A percentile compares a stretch with the other conserved stretches of the same genome.
phyloP scores from a whole-genome alignment of 2,113 vertebrate genomes.

The Neodon shergylaensis region DNA sequence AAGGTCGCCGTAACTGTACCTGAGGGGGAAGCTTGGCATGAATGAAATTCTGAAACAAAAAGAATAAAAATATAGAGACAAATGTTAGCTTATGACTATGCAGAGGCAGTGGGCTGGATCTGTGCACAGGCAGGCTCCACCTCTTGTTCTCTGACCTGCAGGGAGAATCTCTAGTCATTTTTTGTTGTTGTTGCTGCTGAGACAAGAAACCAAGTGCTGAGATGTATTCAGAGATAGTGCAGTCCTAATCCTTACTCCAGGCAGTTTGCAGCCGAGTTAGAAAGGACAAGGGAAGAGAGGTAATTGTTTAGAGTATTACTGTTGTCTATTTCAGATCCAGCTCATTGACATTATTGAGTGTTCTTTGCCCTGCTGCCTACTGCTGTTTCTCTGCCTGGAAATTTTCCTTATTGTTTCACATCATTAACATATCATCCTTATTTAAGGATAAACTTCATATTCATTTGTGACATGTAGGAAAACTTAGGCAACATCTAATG shows the following conservation, averaged over 20 bases:
- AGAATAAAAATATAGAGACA: background rate
- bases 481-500: background rate
- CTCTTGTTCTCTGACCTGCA: background rate
- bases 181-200: background rate
- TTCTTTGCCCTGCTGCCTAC: background rate
- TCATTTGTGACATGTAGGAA: background rate
- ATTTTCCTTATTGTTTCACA: conserved; percentile 66
- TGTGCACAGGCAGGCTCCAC: background rate
- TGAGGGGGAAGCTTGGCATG: background rate
- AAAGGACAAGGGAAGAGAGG: background rate
- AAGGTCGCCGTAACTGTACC: background rate
- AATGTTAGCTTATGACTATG: background rate
- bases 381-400: conserved; percentile 48
- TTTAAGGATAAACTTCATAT: background rate
- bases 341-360: background rate
- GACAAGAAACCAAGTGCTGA: background rate
- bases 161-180: background rate
- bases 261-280: background rate
- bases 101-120: background rate
- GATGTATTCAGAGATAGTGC: background rate
- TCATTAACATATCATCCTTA: background rate
- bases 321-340: background rate
- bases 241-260: background rate
- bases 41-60: background rate
- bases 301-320: background rate